phyloP scores from a whole-genome alignment of 2,888 invertebrate species.

The Aporophyla lueneburgensis region DNA sequence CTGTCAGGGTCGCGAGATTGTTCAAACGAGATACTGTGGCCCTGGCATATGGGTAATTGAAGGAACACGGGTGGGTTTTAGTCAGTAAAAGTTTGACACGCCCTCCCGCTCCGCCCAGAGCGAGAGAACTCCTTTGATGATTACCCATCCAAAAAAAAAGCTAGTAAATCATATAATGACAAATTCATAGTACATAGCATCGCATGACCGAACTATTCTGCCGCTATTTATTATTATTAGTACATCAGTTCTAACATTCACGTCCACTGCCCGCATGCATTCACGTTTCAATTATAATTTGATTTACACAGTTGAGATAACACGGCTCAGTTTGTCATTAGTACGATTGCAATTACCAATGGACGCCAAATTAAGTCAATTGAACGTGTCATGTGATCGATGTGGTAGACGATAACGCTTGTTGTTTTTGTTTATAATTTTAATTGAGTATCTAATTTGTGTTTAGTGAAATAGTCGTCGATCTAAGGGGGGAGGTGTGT shows the following conservation, averaged over 20 bases:
- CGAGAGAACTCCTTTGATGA: too few species aligned
- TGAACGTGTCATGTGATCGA: constrained; percentile 35
- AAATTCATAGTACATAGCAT: background rate
- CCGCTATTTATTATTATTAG: constrained; percentile 13
- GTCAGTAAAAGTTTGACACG: too few species aligned
- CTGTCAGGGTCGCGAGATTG: too few species aligned
- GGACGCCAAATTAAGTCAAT: constrained; percentile 52
- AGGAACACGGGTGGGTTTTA: too few species aligned
- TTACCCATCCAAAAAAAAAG: too few species aligned
- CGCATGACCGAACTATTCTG: background rate
- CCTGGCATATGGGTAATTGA: too few species aligned
- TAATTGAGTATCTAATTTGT: constrained; percentile 1
- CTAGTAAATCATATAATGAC: too few species aligned
- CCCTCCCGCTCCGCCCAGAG: too few species aligned
- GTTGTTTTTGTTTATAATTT: constrained; percentile 19
- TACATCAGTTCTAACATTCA: constrained; percentile 30
- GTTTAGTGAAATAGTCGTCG: background rate
- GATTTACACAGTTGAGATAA: constrained; percentile 64
- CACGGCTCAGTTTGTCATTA: constrained; percentile 64
- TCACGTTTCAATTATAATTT: constrained; percentile 61
- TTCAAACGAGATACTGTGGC: too few species aligned
- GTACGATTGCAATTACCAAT: constrained; percentile 61
- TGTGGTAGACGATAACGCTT: constrained; percentile 21
- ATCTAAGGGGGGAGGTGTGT: too few species aligned
- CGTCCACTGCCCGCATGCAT: constrained; percentile 32